Evolutionary conservation across 2,797 vertebrate genomes (phyloP), one percentile per base, ranked within the genome.

Genomic region (Zalophus californianus): DNA sequence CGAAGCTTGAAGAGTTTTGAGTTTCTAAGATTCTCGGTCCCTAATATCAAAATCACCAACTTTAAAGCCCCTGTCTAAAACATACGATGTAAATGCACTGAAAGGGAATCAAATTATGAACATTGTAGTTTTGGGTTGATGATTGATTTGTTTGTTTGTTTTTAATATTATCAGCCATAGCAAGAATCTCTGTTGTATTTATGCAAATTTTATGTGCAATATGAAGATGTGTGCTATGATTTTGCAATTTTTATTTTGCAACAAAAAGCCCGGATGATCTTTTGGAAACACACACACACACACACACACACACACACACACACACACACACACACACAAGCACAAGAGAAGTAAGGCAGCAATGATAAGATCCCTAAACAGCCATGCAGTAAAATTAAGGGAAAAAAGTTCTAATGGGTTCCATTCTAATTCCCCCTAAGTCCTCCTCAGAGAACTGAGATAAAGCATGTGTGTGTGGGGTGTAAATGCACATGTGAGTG

Each of bases 161-260:
- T 92, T 86, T 56, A 82, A 25, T 29, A 44, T 72, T 83, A 86
- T 66, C 38, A 73, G 48, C 16, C 48, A 66, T 32, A 35, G 25
- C 44, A 73, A 91, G 64, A 91, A 64, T 66, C 35, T 64, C 52
- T 89, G 27, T 62, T 91, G 23, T 73, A 3, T 44, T 75, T 27
- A 54, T 32, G 3, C 12, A 64, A 35, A 96, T 60, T 52, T 94
- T 66, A 44, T 75, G 13, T 60, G 23, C n/a, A 54, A 44, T 38
- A 80, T 27, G n/a, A 4, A 11, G 23, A 50, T 32, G 58, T 60
- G 64, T n/a, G 5, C 48, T 44, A 9, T 52, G 35, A 90, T 68
- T 52, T 89, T n/a, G 44, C 79, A 56, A 68, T 66, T 58, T 89
- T 85, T 66, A 79, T 94, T 96, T 94, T 44, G 48, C 25, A 29